Evolutionary conservation across 2,888 invertebrate species (phyloP), one percentile per base, ranked within the genome.

Genomic region (Apocheima hispidaria): DNA sequence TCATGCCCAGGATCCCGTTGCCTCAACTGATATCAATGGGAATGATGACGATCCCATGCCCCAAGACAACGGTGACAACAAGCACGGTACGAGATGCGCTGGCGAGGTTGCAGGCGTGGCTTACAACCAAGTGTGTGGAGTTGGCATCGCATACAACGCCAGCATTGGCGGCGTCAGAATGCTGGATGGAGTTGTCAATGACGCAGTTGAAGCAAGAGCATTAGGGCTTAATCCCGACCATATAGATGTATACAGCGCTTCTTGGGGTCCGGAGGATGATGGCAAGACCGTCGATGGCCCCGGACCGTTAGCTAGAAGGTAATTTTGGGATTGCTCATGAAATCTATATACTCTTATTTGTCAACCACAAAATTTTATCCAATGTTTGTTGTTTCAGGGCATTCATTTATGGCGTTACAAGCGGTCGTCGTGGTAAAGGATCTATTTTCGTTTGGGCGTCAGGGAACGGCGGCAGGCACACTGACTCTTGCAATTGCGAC

Each of bases 401-500:
- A 64, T 98, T 98, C 87, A 97, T 98, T 87, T 97, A 98, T 81
- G 98, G 98, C 63, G 98, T 98, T 40, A 97, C 97, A 44, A 97
- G 97, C 85, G 98, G 99, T 49, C 95, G 99, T 60, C 96, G 96
- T 73, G 98, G 98, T 33, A 97, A 97, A 87, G 98, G 98, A 50
- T 98, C 98, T 63, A 98, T 99, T 81, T 99, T 98, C 90, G 98
- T 99, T 57, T 99, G 98, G 98, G 98, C 98, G 1, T 98, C 98
- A n/a, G 99, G 98, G 53, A 99, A 99, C 84, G 99, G 99, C 10
- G 98, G 99, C 46, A 95, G 97, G 69, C 97, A 98, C 81, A 96
- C 96, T 0, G 99, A 99, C 86, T 98, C 98, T 5, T 99, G 99
- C 89, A 99, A 99, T 88, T 99, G 99, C 91, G 99, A 99, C 88